Evolutionary conservation across 2,888 invertebrate genomes (phyloP).

Genomic region (Agrotis ipsilon): DNA sequence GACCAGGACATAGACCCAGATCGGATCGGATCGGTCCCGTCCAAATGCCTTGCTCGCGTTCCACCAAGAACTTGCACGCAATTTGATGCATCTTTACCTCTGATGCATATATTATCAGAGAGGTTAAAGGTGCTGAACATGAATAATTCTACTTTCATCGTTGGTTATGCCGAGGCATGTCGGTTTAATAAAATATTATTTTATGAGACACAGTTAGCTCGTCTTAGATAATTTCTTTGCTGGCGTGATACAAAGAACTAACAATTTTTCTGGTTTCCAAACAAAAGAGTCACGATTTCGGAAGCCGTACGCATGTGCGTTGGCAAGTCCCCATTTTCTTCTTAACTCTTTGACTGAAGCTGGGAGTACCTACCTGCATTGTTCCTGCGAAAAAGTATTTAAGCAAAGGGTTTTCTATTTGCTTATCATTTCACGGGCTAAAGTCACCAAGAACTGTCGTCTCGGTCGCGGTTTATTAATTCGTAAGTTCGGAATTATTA

Average conservation of each 20-base stretch:
- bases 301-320: background rate
- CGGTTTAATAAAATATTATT: too few species aligned
- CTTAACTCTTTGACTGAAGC: conserved; percentile 5
- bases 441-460: background rate
- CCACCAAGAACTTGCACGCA: too few species aligned
- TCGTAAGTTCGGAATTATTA: background rate
- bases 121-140: background rate
- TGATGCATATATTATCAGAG: background rate
- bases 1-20: too few species aligned
- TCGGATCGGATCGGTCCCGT: too few species aligned
- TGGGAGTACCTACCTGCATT: background rate
- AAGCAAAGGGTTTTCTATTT: background rate
- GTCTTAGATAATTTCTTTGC: too few species aligned
- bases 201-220: background rate
- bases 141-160: too few species aligned
- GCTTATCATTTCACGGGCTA: conserved; percentile 7
- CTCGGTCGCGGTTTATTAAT: background rate
- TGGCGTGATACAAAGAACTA: background rate
- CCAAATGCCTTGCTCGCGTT: too few species aligned
- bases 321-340: background rate
- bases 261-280: background rate
- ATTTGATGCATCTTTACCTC: too few species aligned
- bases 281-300: background rate
- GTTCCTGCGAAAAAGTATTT: conserved; percentile 7
- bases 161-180: too few species aligned